Percentiles rank a stretch among this genome's conserved stretches.
Evolutionary conservation across 2,888 invertebrate species (phyloP).

Genomic region (Aspidiotus destructor): DNA sequence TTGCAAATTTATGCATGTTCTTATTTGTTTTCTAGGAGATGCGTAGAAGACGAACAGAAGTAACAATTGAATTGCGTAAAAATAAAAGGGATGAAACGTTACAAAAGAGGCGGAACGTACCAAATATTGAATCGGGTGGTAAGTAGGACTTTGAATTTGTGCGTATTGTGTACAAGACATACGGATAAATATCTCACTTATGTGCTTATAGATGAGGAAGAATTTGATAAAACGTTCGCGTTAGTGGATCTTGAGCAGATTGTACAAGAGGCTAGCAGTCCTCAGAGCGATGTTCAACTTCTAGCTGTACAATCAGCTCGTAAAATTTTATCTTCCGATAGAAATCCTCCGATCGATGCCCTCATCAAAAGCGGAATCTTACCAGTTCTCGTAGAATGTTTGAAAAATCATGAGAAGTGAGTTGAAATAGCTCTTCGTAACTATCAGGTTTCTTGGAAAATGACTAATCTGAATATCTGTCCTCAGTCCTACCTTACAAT

Average conservation of each 20-base stretch:
- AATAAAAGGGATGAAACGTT: constrained; percentile 96
- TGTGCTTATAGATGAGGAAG: constrained; percentile 38
- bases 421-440: constrained; percentile 41
- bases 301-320: constrained; percentile 89
- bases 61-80: constrained; percentile 92
- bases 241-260: constrained; percentile 65
- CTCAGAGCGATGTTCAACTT: constrained; percentile 71
- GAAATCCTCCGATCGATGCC: constrained; percentile 96
- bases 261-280: constrained; percentile 76
- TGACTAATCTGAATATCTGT: too few species aligned
- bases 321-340: constrained; percentile 90
- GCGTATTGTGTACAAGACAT: neutral
- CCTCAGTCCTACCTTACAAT: constrained; percentile 73
- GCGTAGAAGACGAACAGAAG: constrained; percentile 92
- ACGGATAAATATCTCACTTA: constrained; percentile 15
- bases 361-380: constrained; percentile 88
- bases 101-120: constrained; percentile 92
- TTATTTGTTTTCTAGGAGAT: constrained; percentile 61
- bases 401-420: constrained; percentile 69
- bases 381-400: constrained; percentile 83
- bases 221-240: constrained; percentile 41
- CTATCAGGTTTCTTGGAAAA: too few species aligned
- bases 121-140: constrained; percentile 69
- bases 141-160: constrained; percentile 36
- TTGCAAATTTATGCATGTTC: neutral